phyloP scores from a whole-genome alignment of 2,113 vertebrate genomes.

The Tragulus kanchil region DNA sequence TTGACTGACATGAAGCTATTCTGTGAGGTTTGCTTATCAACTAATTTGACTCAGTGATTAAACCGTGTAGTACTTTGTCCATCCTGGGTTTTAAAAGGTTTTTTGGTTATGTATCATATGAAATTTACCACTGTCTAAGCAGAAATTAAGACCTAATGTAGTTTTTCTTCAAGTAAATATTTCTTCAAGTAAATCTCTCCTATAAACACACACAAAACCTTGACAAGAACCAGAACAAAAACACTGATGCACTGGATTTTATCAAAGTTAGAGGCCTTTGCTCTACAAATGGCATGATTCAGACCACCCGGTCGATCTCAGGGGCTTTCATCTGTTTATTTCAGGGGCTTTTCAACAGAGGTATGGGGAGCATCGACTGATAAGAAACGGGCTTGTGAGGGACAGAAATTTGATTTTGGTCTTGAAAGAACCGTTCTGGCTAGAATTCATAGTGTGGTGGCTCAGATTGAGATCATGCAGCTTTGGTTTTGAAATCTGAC shows the following conservation, averaged over 20 bases:
- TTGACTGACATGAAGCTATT: background rate
- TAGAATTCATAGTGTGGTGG: background rate
- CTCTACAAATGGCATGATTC: background rate
- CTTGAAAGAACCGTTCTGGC: background rate
- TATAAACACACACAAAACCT: background rate
- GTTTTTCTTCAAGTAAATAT: background rate
- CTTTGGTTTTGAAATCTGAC: conserved; percentile 28
- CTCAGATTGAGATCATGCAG: background rate
- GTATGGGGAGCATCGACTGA: background rate
- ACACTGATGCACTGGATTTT: background rate
- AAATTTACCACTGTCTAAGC: background rate
- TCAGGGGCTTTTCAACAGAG: background rate
- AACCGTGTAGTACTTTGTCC: background rate
- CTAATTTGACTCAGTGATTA: background rate
- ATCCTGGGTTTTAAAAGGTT: background rate
- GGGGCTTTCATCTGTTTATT: background rate
- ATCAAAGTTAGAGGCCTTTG: background rate
- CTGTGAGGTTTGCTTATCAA: background rate
- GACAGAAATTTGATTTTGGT: background rate
- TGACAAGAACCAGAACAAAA: background rate
- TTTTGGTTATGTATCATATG: background rate
- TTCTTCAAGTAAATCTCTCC: background rate
- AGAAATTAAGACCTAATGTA: background rate
- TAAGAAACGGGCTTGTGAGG: background rate
- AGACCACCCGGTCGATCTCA: background rate